These are phyloP conservation scores for Phymanthus crucifer DNA, from an alignment of 92 coral and sea anemone species.

Conservation along the genomic window DNA sequence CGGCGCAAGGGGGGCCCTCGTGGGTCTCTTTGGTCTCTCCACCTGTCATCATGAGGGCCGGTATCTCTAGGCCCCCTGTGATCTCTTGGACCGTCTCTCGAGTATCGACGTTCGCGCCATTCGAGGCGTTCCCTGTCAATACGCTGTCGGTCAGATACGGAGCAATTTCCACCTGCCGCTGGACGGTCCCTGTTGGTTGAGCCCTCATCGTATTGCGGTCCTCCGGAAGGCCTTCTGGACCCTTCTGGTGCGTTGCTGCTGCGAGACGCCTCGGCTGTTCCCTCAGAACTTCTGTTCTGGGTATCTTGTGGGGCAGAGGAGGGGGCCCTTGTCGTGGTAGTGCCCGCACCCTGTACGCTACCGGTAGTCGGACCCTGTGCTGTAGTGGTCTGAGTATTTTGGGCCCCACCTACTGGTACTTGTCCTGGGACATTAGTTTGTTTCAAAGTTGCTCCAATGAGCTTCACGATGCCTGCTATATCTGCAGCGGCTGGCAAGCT, in stretches of 20 bases:
- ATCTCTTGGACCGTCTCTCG: slow-evolving; percentile 30
- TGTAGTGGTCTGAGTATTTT: neutral
- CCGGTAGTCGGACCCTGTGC: neutral
- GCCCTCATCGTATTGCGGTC: neutral
- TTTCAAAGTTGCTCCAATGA: slow-evolving; percentile 11
- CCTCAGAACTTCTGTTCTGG: neutral
- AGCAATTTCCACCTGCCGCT: neutral
- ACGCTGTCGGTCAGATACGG: slow-evolving; percentile 25
- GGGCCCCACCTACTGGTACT: neutral
- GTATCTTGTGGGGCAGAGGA: neutral
- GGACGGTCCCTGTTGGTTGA: neutral
- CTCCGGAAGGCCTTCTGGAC: slow-evolving; percentile 7
- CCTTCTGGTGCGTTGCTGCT: neutral
- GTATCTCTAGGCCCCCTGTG: slow-evolving; percentile 5
- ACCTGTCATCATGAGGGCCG: slow-evolving; percentile 26
- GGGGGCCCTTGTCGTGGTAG: neutral
- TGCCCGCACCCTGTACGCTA: neutral
- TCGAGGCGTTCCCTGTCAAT: slow-evolving; percentile 45
- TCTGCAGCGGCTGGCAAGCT: slow-evolving; percentile 21
- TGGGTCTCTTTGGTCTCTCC: slow-evolving; percentile 39
- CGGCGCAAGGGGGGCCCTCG: slow-evolving; percentile 30
- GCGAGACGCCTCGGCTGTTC: neutral
- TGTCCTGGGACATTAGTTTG: slow-evolving; percentile 15
- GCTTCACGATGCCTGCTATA: slow-evolving; percentile 32
- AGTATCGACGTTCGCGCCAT: slow-evolving; percentile 37